Evolutionary conservation across 2,888 invertebrate species (phyloP), one percentile per base, ranked within the genome.

Genomic region (Caenorhabditis japonica): DNA sequence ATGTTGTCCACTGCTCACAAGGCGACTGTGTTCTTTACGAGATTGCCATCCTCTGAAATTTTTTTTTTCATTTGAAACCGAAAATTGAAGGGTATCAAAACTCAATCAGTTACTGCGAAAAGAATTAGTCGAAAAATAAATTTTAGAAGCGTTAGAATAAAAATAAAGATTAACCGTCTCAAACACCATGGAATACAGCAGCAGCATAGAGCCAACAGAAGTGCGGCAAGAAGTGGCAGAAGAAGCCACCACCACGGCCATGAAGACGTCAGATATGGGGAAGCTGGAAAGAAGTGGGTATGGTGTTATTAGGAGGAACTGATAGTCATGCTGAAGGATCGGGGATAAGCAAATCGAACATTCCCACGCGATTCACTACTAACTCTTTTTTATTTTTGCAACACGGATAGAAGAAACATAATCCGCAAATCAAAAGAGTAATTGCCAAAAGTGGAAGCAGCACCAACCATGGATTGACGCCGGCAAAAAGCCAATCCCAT

Each of bases 201-300:
- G 75, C 84, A 84, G 36, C 87, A 82, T 15, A 87, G 83, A 62
- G 85, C 73, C 30, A 86, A 79, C 7, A 87, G 83, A 23, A 87
- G 84, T 15, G 86, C 79, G 21, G 86, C 77, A 12, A 87, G 80
- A 19, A 87, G 80, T 27, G 82, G 81, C 12, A 85, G 75, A 43
- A 87, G 76, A 15, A 87, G 82, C 87, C 87, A 87, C 87, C 87
- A 87, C 87, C 87, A 87, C 38, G 88, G 88, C 87, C 87, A 88
- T 41, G 86, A 85, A 46, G 84, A 79, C 39, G 82, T 64, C 36
- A 83, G 51, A 75, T 71, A 87, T 44, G 83, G 82, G 36, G 81
- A 66, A 38, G 81, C 86, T 87, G 79, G 70, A 86, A 84, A 30
- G 36, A 46, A 25, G 12, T 4, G 46, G 17, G 13, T 46, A 5